phyloP scores from a whole-genome alignment of 2,113 vertebrate species.

The Tenebrosternarchus preto region DNA sequence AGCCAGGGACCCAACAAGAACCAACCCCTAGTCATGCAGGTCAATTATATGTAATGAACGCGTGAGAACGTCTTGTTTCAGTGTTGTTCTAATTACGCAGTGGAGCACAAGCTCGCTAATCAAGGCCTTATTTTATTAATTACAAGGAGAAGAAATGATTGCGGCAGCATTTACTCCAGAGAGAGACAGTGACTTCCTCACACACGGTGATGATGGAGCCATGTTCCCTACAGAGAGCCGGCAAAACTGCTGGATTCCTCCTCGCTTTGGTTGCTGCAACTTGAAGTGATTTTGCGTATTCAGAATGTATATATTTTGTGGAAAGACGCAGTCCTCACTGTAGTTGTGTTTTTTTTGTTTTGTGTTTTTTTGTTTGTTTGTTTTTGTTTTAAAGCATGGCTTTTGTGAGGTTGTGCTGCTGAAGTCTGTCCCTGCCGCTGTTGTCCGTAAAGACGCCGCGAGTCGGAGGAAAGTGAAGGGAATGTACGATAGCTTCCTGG shows the following conservation, averaged over 20 bases:
- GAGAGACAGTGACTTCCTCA: slow-evolving; percentile 10
- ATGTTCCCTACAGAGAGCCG: not conserved
- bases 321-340: too few species aligned
- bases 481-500: not conserved
- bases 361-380: too few species aligned
- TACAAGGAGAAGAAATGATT: slow-evolving; percentile 17
- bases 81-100: slow-evolving; percentile 30
- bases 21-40: not conserved
- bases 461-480: too few species aligned
- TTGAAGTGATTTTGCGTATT: not conserved
- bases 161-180: not conserved
- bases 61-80: slow-evolving; percentile 32
- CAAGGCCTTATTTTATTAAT: slow-evolving; percentile 22
- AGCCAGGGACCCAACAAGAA: not conserved
- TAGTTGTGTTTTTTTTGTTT: too few species aligned
- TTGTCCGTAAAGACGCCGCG: too few species aligned
- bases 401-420: not conserved
- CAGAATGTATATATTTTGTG: not conserved
- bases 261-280: not conserved
- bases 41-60: slow-evolving; percentile 15
- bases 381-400: not conserved
- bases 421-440: too few species aligned
- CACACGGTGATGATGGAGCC: not conserved
- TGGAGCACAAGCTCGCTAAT: not conserved
- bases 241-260: not conserved